Evolutionary conservation across 1,140 invertebrate species (phyloP), one percentile per base, ranked within the genome.

Genomic region (Scaptomyza pallida): DNA sequence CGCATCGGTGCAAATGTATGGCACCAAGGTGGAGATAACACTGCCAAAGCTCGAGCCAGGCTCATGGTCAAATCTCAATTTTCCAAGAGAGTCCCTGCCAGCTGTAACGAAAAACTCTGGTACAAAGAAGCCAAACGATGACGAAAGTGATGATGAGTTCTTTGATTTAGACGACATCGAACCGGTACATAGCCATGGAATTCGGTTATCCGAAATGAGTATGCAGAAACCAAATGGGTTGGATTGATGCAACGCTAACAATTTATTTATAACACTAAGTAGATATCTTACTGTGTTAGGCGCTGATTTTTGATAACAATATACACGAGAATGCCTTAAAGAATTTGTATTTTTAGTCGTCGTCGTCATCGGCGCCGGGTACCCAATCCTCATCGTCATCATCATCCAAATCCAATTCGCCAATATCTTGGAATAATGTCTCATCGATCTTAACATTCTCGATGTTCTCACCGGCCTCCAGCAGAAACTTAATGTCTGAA

Each of bases 21-120:
- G 95, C 48, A 96, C 97, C n/a, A 99, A 99, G 94, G 94, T 99
- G 15, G 98, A 99, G 92, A 96, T 99, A 9, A 97, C 96, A 79
- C 89, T 99, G 80, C 96, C 95, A 68, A 99, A 99, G 92, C 94
- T 94, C 1, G 96, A 97, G 79, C 93, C 95, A 2, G 94, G 95
- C 15, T 94, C 94, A 47, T 99, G 98, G 98, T 81, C 93, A 2
- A 95, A 94, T 72, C 89, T 98, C 8, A 94, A 96, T 80, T 93
- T 96, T 76, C 94, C 94, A 2, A 92, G 93, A 68, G 68, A 72
- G 10, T 65, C 41, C 21, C 41, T 72, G 37, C 81, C 86, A 19
- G 72, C 69, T 5, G 71, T 59, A 1, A 56, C 56, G 10, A 78
- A 81, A 50, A 48, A 12, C 12, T 16, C 48, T 6, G 35, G 21